Conservation (phyloP, 2,888 invertebrate genomes). For the Scaptomyza cyrtandrae region DNA sequence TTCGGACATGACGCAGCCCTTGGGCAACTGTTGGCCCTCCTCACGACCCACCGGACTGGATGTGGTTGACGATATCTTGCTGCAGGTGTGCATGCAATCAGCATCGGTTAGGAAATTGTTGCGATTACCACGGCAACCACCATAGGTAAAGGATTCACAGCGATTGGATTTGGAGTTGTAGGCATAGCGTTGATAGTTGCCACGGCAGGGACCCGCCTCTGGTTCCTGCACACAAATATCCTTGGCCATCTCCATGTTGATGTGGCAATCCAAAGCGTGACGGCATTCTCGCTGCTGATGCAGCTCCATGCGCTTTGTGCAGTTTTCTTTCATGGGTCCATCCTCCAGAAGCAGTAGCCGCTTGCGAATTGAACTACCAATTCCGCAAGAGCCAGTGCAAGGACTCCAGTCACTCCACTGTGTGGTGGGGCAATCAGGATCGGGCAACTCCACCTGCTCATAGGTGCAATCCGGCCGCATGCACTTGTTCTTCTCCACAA, state of each 20-base stretch:
- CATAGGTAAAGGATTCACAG: conserved; percentile 95
- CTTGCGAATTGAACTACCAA: conserved; percentile 90
- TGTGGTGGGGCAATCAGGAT: conserved; percentile 89
- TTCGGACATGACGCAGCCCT: conserved; percentile 89
- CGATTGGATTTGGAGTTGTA: conserved; percentile 90
- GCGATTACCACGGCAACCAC: conserved; percentile 94
- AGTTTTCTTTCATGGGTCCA: conserved; percentile 87
- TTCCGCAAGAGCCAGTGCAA: conserved; percentile 94
- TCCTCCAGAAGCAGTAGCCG: conserved; percentile 89
- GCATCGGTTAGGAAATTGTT: conserved; percentile 94
- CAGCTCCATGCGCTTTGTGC: conserved; percentile 89
- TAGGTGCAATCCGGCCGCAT: conserved; percentile 89
- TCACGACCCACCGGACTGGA: conserved; percentile 2
- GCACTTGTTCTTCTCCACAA: conserved; percentile 91
- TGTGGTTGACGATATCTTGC: conserved; percentile 28
- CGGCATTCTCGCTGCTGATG: conserved; percentile 90
- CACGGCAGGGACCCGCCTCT: conserved; percentile 94
- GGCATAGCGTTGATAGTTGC: conserved; percentile 94
- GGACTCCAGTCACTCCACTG: conserved; percentile 97
- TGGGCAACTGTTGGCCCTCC: conserved; percentile 66
- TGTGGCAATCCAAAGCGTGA: conserved; percentile 88
- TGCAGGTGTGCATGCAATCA: conserved; percentile 91
- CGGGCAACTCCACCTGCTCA: conserved; percentile 85
- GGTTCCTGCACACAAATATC: conserved; percentile 92
- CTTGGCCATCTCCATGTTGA: conserved; percentile 91